phyloP scores from a whole-genome alignment of 2,113 vertebrate species.

The Hippoglossus stenolepis region DNA sequence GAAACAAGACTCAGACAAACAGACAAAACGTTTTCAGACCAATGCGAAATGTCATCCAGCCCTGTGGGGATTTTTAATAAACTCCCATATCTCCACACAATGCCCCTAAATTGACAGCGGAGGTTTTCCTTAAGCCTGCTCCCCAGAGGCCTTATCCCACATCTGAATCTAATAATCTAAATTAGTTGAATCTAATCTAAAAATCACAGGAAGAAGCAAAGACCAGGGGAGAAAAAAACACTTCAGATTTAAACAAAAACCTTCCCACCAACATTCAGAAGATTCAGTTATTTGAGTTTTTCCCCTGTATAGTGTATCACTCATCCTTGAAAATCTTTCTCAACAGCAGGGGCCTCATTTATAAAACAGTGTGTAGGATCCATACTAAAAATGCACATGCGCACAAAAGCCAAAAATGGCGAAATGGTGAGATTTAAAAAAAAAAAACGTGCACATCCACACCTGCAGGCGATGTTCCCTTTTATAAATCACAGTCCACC shows the following conservation, averaged over 20 bases:
- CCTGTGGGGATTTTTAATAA: background rate
- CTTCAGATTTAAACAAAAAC: background rate
- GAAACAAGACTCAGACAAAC: background rate
- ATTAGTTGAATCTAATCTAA: no score
- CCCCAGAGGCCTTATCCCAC: constrained; percentile 38
- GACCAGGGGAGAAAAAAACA: background rate
- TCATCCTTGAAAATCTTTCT: constrained; percentile 17
- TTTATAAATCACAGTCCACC: background rate
- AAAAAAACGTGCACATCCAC: background rate
- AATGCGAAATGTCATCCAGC: constrained; percentile 26
- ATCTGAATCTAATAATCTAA: no score
- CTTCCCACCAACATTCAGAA: constrained; percentile 11
- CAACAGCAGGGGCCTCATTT: constrained; percentile 1
- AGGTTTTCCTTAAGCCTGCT: constrained; percentile 25
- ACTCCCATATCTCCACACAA: constrained; percentile 23
- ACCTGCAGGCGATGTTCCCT: background rate
- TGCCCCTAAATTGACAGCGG: constrained; percentile 29
- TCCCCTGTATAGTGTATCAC: background rate
- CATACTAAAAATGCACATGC: background rate
- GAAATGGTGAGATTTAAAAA: background rate
- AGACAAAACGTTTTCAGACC: background rate
- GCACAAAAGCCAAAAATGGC: background rate
- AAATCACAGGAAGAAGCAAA: constrained; percentile 7
- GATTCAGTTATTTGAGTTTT: constrained; percentile 8
- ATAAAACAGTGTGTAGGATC: background rate